A percentile compares a stretch with the other conserved stretches of the same genome.
These are phyloP conservation scores for Ecliptopera silaceata DNA, from an alignment of 2,888 invertebrate species.

Conservation along the genomic window DNA sequence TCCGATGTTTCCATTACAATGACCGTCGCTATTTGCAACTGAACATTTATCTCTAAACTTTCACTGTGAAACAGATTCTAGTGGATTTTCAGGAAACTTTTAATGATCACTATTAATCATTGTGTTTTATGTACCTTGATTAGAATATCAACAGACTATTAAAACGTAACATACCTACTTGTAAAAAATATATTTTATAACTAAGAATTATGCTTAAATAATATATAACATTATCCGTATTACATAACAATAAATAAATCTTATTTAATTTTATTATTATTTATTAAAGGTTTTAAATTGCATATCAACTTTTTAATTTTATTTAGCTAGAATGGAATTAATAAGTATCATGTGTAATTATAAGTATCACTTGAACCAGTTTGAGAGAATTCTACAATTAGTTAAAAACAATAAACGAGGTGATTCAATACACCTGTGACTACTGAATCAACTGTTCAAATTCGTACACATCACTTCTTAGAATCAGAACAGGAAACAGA, in stretches of 20 bases:
- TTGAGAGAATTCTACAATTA: background rate
- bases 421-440: constrained; percentile 23
- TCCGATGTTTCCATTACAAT: constrained; percentile 60
- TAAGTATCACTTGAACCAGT: too few species aligned
- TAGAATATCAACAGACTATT: background rate
- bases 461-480: constrained; percentile 46
- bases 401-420: constrained; percentile 16
- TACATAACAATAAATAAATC: too few species aligned
- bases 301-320: too few species aligned
- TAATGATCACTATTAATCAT: constrained; percentile 21
- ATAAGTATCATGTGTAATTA: too few species aligned
- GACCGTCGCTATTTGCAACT: constrained; percentile 50
- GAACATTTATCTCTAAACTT: constrained; percentile 48
- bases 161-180: too few species aligned
- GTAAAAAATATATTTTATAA: too few species aligned
- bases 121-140: background rate
- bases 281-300: too few species aligned
- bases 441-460: constrained; percentile 42
- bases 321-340: too few species aligned
- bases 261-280: too few species aligned
- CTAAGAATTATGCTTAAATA: too few species aligned
- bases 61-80: constrained; percentile 29
- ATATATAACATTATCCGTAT: too few species aligned
- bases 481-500: constrained; percentile 50
- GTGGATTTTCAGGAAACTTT: constrained; percentile 21